Base-by-base conservation (phyloP, 2,797 vertebrate species). In the Lycodopsis pacificus region DNA sequence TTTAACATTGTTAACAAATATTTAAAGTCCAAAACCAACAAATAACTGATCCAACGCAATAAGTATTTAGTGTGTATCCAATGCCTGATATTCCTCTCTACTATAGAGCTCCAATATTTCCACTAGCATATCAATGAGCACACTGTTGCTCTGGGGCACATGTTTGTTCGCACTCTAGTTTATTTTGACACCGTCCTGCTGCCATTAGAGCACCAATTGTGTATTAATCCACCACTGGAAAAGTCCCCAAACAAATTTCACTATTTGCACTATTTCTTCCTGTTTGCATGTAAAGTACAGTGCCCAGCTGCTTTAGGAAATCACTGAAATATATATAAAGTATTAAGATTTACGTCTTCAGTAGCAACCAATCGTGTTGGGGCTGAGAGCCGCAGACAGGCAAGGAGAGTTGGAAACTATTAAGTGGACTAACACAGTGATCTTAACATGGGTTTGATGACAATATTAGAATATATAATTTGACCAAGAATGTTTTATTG, bases 401-500 rank as follows among this genome's bases (percentile, higher is more conserved):
- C 34, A 4, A 7, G 13, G 22, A 14, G 7, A 51, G 58, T 38
- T 61, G 11, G 0, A n/a, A 13, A n/a, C 34, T 14, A 38, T 61
- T 36, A 38, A n/a, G 34, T 6, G 56, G 36, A 62, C 0, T 61
- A 15, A 40, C 58, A 12, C 57, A 14, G 3, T 36, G 25, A 38
- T 62, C 12, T 51, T 63, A 46, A 19, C 67, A 66, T 46, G 44
- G n/a, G 19, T 22, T 73, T 56, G 54, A 27, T 36, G 59, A 73
- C 65, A 62, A 5, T 34, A 53, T 54, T 15, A 61, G 32, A 72
- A 59, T 25, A 25, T 15, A 13, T 4, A 57, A 40, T 20, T 0
- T 34, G 36, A 27, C 34, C 27, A 22, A 38, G 9, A 71, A 59
- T 70, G 32, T 40, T 51, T 12, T 7, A 17, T 30, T 30, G 38